These are phyloP conservation scores for Sebastes vulpes DNA, from an alignment of 2,797 vertebrate genomes.

Conservation along the genomic window DNA sequence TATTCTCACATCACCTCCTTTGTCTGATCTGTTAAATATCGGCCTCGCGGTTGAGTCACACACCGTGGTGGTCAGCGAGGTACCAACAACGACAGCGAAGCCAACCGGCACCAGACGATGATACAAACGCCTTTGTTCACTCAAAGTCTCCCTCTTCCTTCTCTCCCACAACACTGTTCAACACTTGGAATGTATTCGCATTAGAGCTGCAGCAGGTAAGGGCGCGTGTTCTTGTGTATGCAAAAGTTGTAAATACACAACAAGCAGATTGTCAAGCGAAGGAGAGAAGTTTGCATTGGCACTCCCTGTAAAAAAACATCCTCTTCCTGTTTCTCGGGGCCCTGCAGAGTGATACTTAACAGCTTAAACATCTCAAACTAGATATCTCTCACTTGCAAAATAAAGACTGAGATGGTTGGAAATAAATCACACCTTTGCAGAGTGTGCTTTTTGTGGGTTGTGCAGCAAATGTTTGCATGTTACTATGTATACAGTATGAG, in stretches of 20 bases:
- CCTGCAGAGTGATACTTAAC: not conserved
- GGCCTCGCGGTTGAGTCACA: conserved; percentile 62
- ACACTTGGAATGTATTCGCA: conserved; percentile 31
- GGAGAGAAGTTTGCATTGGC: conserved; percentile 29
- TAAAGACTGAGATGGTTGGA: not conserved
- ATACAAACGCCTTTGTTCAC: conserved; percentile 55
- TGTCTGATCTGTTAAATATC: conserved; percentile 71
- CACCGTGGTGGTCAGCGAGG: conserved; percentile 50
- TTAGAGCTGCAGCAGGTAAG: conserved; percentile 31
- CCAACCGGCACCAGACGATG: conserved; percentile 30
- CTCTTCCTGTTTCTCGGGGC: conserved; percentile 25
- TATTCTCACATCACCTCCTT: conserved; percentile 68
- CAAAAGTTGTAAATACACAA: conserved; percentile 38
- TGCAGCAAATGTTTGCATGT: not conserved
- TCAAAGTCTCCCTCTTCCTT: conserved; percentile 16
- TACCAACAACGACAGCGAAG: conserved; percentile 20
- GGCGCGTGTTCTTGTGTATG: not conserved
- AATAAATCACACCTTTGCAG: not conserved
- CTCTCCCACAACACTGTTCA: conserved; percentile 26
- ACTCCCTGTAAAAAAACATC: conserved; percentile 4
- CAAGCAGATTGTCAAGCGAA: not conserved
- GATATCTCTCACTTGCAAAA: conserved; percentile 1
- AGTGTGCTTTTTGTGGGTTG: not conserved
- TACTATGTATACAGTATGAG: not conserved
- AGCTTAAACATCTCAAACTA: not conserved